Evolutionary conservation across 2,113 vertebrate genomes (phyloP).

Genomic region (Origma solitaria): DNA sequence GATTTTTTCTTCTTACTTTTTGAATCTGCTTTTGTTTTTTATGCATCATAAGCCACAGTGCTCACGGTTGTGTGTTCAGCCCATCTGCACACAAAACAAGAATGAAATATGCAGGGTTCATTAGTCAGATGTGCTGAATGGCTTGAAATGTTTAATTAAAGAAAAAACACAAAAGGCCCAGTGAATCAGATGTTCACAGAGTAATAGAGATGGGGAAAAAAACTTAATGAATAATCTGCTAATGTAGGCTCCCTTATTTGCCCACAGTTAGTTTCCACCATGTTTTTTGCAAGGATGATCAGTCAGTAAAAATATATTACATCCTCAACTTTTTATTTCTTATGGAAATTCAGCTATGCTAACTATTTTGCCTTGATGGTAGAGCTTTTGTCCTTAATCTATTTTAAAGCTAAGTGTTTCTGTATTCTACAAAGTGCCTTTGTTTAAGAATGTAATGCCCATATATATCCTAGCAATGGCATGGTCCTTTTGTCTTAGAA

Average conservation of each 20-base stretch:
- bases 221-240: not conserved
- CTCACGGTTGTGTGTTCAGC: not conserved
- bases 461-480: not conserved
- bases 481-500: not conserved
- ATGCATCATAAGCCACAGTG: not conserved
- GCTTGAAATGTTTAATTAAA: slow-evolving; percentile 46
- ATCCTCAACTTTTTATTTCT: not conserved
- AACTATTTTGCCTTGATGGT: not conserved
- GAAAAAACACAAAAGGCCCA: not conserved
- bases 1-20: not conserved
- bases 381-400: not conserved
- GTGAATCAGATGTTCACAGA: not conserved
- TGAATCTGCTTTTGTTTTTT: not conserved
- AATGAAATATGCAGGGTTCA: slow-evolving; percentile 18
- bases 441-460: not conserved
- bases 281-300: not conserved
- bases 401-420: not conserved
- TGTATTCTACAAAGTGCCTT: not conserved
- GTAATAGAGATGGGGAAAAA: not conserved
- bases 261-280: not conserved
- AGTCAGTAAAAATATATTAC: not conserved
- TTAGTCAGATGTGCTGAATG: slow-evolving; percentile 41
- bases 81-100: slow-evolving; percentile 25
- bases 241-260: not conserved
- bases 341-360: not conserved